These are phyloP conservation scores for Drosophila gaucha DNA, from an alignment of 2,888 invertebrate genomes.

Conservation along the genomic window DNA sequence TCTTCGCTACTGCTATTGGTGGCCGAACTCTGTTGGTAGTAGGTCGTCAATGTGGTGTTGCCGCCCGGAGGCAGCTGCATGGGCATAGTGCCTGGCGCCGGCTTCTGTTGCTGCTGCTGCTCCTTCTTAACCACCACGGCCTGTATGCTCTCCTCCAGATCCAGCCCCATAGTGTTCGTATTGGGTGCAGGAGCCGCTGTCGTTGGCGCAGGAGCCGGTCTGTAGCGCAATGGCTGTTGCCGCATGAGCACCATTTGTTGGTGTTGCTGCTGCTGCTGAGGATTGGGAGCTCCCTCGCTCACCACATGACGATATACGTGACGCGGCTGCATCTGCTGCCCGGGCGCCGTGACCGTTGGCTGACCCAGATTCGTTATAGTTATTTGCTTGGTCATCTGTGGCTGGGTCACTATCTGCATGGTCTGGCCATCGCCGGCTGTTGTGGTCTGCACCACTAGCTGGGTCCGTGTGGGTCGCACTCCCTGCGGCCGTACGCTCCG, in stretches of 20 bases:
- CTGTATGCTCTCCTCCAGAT: constrained; percentile 84
- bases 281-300: constrained; percentile 39
- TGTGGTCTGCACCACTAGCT: constrained; percentile 58
- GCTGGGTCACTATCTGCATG: constrained; percentile 61
- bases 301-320: constrained; percentile 68
- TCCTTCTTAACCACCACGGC: constrained; percentile 83
- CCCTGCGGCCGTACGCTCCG: constrained; percentile 57
- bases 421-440: constrained; percentile 57
- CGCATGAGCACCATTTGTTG: constrained; percentile 66
- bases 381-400: constrained; percentile 62
- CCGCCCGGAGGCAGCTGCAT: constrained; percentile 40
- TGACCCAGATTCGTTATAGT: constrained; percentile 70
- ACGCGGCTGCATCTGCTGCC: constrained; percentile 60
- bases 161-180: constrained; percentile 62
- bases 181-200: constrained; percentile 31
- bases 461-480: constrained; percentile 54
- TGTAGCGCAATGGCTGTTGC: constrained; percentile 48
- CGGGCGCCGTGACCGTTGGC: constrained; percentile 37
- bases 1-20: constrained; percentile 69
- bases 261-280: constrained; percentile 59
- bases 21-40: constrained; percentile 54
- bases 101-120: constrained; percentile 69
- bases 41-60: constrained; percentile 80
- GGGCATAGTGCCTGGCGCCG: constrained; percentile 14
- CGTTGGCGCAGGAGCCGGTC: constrained; percentile 36